Base-by-base conservation (phyloP, 2,888 invertebrate species). In the Cheilosia pagana region DNA sequence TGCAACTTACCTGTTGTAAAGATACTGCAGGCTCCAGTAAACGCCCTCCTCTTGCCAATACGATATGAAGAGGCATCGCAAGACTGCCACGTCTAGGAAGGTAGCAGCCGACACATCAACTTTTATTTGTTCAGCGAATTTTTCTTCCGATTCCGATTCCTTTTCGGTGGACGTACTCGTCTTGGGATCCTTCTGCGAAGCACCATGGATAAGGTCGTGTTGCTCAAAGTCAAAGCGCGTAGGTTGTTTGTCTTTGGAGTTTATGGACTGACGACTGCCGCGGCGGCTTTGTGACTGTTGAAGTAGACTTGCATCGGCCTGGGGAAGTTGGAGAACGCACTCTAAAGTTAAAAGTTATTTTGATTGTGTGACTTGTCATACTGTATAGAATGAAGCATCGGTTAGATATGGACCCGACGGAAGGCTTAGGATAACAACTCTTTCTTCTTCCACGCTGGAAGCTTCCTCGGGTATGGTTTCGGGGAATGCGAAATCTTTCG, bases 11-110 rank as follows among this genome's bases (percentile, higher is more conserved):
- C 98, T 95, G 90, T 97, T 97, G 89, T 96, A 96, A 86, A 98
- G 93, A 92, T 96, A 99, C 90, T 97, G 96, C 35, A 99, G 92
- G 14, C 98, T 98, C 99, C 99, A 99, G 91, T 96, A 97, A 12
- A 99, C 96, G 0, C 99, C 99, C 91, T 99, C 99, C 90, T 99
- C 99, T 90, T 97, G 96, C 99, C 99, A 99, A 89, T 98, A 98
- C 0, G 97, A 95, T 81, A 98, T 96, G 90, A 99, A 98, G 14
- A 99, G 93, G 90, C 99, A 99, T 65, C 99, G 94, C 70, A 99
- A 92, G 0, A 99, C 98, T 2, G 98, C 98, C 0, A 99, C 97
- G 91, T 99, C 99, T 72, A 99, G 93, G 91, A 98, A 99, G 1
- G 98, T 98, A 0, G 99, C 99, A 21, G 97, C 95, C 14, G 95